Base-by-base conservation (phyloP, 1,140 invertebrate genomes). In the Nilaparvata lugens region DNA sequence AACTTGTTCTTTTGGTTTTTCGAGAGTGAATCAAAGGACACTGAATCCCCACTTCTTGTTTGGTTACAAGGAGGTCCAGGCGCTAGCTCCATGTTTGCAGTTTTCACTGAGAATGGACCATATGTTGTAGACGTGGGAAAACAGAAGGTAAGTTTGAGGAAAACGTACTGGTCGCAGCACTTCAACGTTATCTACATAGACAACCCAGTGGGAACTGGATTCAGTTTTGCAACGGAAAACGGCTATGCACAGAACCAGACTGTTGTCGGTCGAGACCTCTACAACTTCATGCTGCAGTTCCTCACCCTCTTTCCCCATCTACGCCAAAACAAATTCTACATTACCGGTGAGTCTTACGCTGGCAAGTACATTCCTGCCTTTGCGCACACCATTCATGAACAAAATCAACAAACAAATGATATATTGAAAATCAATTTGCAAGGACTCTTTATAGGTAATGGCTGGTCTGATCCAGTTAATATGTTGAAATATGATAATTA, bases 261-360 rank as follows among this genome's bases (percentile, higher is more conserved):
- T 1, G 76, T 82, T 65, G 81, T 64, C 7, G 60, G 60, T 18
- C 13, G 58, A 43, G 31, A 62, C 52, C 21, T 66, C 23, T 62
- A 62, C 40, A 23, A 21, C 13, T 58, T 61, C 14, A n/a, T 66
- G 4, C 7, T 38, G 14, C 87, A 91, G 67, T 85, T 90, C 65
- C 88, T 88, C 66, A 72, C 81, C 56, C 67, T 91, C 0, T 91
- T 90, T 65, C 82, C 83, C 4, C 80, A 87, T 64, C 69, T 84
- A 9, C 78, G 78, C 64, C 64, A 70, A 0, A 85, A 83, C 63
- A 80, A 83, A 25, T 90, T 91, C 66, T 92, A 81, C 74, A 81
- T 93, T 0, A 86, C 86, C 1, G 92, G 91, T 0, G 89, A 94
- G 74, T 93, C 90, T 11, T 94, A 94, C 73, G 91, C 80, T 13